These are phyloP conservation scores for Sebastes cheni DNA, from an alignment of 2,797 vertebrate genomes.

Conservation along the genomic window DNA sequence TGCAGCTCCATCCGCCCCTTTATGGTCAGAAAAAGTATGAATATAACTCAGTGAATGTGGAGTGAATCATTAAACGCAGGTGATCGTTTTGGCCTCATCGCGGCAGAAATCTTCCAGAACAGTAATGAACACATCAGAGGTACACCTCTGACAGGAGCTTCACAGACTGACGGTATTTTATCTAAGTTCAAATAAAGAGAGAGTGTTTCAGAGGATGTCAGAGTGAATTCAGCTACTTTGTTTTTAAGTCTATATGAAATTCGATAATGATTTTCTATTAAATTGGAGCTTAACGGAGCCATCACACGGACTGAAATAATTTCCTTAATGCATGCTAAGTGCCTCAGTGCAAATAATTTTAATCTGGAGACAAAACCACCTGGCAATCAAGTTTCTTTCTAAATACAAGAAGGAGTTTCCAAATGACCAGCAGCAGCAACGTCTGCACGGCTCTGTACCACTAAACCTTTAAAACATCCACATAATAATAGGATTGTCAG, in stretches of 20 bases:
- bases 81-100: not conserved
- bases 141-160: constrained; percentile 1
- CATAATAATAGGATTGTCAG: not conserved
- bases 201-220: not conserved
- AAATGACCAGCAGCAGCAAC: constrained; percentile 8
- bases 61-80: constrained; percentile 17
- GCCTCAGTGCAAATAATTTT: not conserved
- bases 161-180: not conserved
- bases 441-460: not conserved
- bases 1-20: not conserved
- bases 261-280: not conserved
- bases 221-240: not conserved
- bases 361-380: too few species aligned
- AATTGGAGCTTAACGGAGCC: not conserved
- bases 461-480: not conserved
- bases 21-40: not conserved
- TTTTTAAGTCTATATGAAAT: not conserved
- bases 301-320: not conserved
- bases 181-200: constrained; percentile 1
- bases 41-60: not conserved
- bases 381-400: not conserved
- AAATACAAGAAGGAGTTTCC: not conserved
- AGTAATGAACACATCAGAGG: constrained; percentile 10
- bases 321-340: not conserved
- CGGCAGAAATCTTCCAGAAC: not conserved